A percentile compares a stretch with the other conserved stretches of the same genome.
These are phyloP conservation scores for Thalassarche chlororhynchos DNA, from an alignment of 2,113 vertebrate species.

Conservation along the genomic window DNA sequence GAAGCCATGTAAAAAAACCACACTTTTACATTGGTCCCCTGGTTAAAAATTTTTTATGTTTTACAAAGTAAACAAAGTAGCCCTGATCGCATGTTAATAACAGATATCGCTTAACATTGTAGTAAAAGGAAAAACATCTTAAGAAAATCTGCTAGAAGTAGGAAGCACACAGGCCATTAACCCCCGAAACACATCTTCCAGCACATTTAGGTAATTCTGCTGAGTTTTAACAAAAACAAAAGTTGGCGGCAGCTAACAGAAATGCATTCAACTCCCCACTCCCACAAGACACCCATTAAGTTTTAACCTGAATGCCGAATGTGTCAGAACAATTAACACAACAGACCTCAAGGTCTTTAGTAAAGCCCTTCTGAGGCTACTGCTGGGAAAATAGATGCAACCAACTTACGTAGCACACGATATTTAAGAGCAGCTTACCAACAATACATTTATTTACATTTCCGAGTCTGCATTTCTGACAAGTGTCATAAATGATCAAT, in stretches of 20 bases:
- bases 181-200: background rate
- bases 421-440: background rate
- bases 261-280: background rate
- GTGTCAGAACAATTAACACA: conserved; percentile 38
- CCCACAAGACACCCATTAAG: conserved; percentile 24
- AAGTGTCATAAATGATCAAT: background rate
- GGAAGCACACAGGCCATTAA: conserved; percentile 47
- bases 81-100: background rate
- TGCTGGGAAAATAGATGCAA: background rate
- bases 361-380: background rate
- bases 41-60: background rate
- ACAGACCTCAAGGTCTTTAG: conserved; percentile 6
- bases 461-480: background rate
- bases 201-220: conserved; percentile 51
- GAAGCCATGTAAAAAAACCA: background rate
- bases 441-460: background rate
- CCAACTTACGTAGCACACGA: background rate
- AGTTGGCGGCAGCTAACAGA: background rate
- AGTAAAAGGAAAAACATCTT: background rate
- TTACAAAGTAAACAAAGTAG: background rate
- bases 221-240: conserved; percentile 47
- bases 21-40: background rate
- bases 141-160: background rate
- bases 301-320: conserved; percentile 2
- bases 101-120: background rate